Conservation (phyloP, 2,113 vertebrate genomes). For the Dicaeum eximium region DNA sequence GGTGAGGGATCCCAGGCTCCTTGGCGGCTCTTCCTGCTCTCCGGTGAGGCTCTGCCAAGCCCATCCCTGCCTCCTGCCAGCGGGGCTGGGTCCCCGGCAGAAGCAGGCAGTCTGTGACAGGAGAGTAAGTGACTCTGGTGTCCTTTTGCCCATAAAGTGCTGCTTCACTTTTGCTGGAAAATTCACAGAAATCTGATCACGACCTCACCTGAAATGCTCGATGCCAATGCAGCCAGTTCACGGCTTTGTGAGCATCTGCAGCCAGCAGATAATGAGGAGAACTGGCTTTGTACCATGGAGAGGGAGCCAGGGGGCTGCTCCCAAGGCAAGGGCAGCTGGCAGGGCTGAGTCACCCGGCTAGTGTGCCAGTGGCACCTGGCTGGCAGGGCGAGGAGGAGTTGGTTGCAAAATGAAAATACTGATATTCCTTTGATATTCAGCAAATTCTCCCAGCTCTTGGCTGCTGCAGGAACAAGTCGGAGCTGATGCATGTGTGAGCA, state of each 20-base stretch:
- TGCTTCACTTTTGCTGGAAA: neutral
- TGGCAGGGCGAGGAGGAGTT: neutral
- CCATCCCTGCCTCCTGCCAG: neutral
- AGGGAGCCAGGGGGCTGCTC: neutral
- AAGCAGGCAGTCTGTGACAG: neutral
- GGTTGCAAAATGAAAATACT: neutral
- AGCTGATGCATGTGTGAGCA: neutral
- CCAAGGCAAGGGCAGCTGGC: neutral
- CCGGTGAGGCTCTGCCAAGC: neutral
- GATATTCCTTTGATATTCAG: neutral
- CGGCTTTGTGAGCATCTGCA: neutral
- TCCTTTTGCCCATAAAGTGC: neutral
- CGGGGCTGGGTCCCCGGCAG: rapidly evolving
- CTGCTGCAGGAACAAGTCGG: neutral
- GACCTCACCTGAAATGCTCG: neutral
- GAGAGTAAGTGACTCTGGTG: neutral
- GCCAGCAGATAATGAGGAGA: neutral
- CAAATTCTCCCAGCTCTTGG: neutral
- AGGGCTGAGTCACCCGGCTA: neutral
- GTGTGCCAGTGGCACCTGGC: neutral
- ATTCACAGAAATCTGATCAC: neutral
- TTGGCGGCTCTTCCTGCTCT: neutral
- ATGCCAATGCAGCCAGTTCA: rapidly evolving
- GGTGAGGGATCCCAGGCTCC: neutral
- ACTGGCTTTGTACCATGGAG: neutral